Base-by-base conservation (phyloP, 2,888 invertebrate genomes). In the Coecobrya sp. region DNA sequence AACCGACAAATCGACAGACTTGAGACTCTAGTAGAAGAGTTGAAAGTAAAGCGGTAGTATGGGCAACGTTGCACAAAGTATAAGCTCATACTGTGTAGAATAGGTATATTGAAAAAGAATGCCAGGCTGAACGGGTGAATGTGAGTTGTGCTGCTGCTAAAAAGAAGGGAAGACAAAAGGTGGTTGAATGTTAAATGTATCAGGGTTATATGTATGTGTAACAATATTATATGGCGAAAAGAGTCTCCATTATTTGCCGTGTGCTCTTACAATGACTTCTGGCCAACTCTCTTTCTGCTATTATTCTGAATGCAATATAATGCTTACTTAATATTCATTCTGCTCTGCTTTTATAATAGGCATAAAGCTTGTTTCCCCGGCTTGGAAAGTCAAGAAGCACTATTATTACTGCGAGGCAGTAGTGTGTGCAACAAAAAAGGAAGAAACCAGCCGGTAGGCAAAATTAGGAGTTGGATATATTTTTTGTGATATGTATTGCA, bases 371-470 rank as follows among this genome's bases (percentile, higher is more conserved):
- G 49, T 13, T 49, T 10, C 49, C 13, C 11, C 49, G 10, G 49
- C 11, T 13, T 49, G 49, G 13, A 49, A 55, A 81, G 55, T 81
- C 55, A 52, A 81, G 81, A 49, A 76, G 49, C 49, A 76, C 49
- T 76, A 30, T 76, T 76, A 65, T 65, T 65, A 65, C 65, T 65
- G 65, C 10, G 19, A 27, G 65, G 30, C 30, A 55, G 36, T 7
- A 25, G 49, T 30, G 52, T 79, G 79, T 52, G 27, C 27, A 79
- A 55, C 79, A 79, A 79, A 79, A 55, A 27, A 49, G 65, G 65
- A 62, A 52, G 65, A 45, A 70, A 70, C 52, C 25, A 45, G 86
- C 86, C 86, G 86, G 86, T 55, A 86, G 86, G 87, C 73, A 86
- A 86, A 86, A 62, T 45, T 62, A 59, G 22, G 42, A 82, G 36